Percentiles rank a stretch among this genome's conserved stretches.
These are phyloP conservation scores for Odontocolon sp. DNA, from an alignment of 2,888 invertebrate species.

Conservation along the genomic window DNA sequence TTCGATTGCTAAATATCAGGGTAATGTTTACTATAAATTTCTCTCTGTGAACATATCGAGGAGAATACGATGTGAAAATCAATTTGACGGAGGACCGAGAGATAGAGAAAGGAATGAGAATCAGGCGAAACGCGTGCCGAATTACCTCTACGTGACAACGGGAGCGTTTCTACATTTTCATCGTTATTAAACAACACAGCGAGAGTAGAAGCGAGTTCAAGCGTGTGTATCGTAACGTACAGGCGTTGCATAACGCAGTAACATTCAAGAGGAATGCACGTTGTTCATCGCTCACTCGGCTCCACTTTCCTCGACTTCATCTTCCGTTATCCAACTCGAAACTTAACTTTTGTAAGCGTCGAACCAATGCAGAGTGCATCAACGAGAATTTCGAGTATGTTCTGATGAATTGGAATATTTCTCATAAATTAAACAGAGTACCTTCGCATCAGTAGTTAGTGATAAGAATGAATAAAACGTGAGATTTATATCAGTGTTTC, in stretches of 20 bases:
- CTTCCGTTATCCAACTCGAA: constrained; percentile 12
- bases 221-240: too few species aligned
- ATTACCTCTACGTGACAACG: constrained; percentile 81
- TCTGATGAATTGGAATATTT: not conserved
- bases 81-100: constrained; percentile 77
- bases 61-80: constrained; percentile 75
- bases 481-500: constrained; percentile 4
- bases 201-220: constrained; percentile 65
- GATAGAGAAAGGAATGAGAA: constrained; percentile 64
- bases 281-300: not conserved
- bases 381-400: not conserved
- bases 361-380: not conserved
- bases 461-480: constrained; percentile 4
- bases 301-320: constrained; percentile 25
- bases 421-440: constrained; percentile 1
- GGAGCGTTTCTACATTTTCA: constrained; percentile 79
- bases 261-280: not conserved
- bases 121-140: constrained; percentile 78
- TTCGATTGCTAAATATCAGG: too few species aligned
- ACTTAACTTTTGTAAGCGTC: constrained; percentile 20
- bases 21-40: too few species aligned
- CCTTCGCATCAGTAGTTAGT: not conserved
- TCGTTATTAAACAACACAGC: constrained; percentile 78
- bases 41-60: constrained; percentile 9
- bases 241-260: not conserved